These are phyloP conservation scores for Nyctibius grandis DNA, from an alignment of 2,797 vertebrate genomes.

Conservation along the genomic window DNA sequence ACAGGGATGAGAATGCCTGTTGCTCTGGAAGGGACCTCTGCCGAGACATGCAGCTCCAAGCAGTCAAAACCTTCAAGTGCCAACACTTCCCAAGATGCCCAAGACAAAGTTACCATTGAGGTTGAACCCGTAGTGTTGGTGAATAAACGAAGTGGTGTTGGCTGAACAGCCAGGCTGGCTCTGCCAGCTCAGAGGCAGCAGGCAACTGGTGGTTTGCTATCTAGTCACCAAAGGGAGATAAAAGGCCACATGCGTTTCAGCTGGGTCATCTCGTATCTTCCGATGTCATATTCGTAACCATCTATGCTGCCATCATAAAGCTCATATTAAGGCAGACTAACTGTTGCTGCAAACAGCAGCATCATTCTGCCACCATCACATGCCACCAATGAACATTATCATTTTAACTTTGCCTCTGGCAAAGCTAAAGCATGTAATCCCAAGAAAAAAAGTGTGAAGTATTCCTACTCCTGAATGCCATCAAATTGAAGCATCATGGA, in stretches of 20 bases:
- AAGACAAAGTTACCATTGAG: neutral
- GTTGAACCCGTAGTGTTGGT: neutral
- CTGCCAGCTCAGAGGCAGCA: neutral
- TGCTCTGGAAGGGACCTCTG: neutral
- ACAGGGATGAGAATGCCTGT: neutral
- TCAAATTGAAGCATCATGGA: neutral
- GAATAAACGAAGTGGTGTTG: fast-evolving
- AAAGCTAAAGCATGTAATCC: neutral
- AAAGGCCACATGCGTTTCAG: neutral
- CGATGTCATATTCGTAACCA: fast-evolving
- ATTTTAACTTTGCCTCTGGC: neutral
- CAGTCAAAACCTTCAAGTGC: neutral
- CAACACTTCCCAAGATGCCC: neutral
- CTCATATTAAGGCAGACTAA: neutral
- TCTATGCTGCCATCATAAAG: neutral
- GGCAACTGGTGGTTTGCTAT: neutral
- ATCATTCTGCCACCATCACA: neutral
- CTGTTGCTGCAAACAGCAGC: neutral
- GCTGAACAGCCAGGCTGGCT: too few relatives aligned
- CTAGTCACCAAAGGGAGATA: constrained; percentile 3
- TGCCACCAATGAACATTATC: neutral
- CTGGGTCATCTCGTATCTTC: neutral
- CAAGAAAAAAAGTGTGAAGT: neutral
- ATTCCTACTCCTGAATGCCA: neutral
- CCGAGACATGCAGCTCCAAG: fast-evolving